These are phyloP conservation scores for Eurois occulta DNA, from an alignment of 2,888 invertebrate species.

Conservation along the genomic window DNA sequence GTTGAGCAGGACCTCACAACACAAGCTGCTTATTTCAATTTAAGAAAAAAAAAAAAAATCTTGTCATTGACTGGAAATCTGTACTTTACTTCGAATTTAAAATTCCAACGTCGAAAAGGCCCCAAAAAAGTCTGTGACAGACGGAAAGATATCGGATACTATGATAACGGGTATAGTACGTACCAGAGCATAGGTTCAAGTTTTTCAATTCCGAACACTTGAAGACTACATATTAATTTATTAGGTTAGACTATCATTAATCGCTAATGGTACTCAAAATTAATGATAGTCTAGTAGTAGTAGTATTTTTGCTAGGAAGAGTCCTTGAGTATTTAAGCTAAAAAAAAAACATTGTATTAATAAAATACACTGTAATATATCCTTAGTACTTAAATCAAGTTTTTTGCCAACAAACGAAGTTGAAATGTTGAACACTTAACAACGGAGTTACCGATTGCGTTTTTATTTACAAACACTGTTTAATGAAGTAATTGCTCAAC, in stretches of 20 bases:
- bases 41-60: neutral
- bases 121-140: neutral
- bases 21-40: neutral
- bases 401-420: slow-evolving; percentile 26
- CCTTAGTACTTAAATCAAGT: slow-evolving; percentile 18
- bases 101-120: neutral
- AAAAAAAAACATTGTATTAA: neutral
- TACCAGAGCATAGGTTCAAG: neutral
- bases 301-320: neutral
- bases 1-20: no score
- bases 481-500: slow-evolving; percentile 66
- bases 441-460: slow-evolving; percentile 50
- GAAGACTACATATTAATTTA: no score
- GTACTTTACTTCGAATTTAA: neutral
- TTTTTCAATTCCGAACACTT: neutral
- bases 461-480: slow-evolving; percentile 68
- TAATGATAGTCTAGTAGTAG: no score
- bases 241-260: neutral
- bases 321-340: neutral
- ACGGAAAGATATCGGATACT: neutral
- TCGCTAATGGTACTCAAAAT: no score
- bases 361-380: neutral
- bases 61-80: neutral
- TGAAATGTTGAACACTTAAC: slow-evolving; percentile 48
- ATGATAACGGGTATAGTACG: neutral